These are phyloP conservation scores for Drosophila ogumai DNA, from an alignment of 1,140 invertebrate species.

Conservation along the genomic window DNA sequence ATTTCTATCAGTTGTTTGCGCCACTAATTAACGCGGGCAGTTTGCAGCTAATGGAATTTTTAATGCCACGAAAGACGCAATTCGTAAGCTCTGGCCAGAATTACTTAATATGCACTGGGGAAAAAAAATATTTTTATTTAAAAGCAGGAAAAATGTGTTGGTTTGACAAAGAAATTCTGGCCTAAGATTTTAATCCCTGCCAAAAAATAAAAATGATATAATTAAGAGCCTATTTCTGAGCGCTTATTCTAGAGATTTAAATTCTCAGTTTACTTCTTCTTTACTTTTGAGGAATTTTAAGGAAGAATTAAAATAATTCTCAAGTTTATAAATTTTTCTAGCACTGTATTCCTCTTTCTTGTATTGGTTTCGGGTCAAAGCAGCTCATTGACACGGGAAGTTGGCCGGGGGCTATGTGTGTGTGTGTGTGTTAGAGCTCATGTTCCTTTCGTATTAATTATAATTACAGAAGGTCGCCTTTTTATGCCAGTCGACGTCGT, in stretches of 20 bases:
- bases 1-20: constrained; percentile 53
- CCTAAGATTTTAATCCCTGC: no score
- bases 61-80: constrained; percentile 66
- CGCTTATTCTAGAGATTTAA: neutral
- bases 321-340: neutral
- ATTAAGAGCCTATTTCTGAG: no score
- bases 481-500: constrained; percentile 62
- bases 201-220: no score
- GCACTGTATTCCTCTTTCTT: constrained; percentile 3
- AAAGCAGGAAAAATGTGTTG: neutral
- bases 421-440: constrained; percentile 35
- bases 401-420: neutral
- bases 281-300: neutral
- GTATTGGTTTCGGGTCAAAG: constrained; percentile 67
- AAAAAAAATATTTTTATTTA: neutral
- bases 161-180: neutral
- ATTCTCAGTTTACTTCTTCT: neutral
- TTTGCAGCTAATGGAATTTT: constrained; percentile 79
- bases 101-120: constrained; percentile 2
- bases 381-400: constrained; percentile 35
- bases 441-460: constrained; percentile 80
- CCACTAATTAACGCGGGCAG: constrained; percentile 68
- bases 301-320: fast-evolving
- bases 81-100: constrained; percentile 26
- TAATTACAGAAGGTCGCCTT: constrained; percentile 72